phyloP scores from a whole-genome alignment of 2,113 vertebrate genomes.

The Thamnaconus septentrionalis region DNA sequence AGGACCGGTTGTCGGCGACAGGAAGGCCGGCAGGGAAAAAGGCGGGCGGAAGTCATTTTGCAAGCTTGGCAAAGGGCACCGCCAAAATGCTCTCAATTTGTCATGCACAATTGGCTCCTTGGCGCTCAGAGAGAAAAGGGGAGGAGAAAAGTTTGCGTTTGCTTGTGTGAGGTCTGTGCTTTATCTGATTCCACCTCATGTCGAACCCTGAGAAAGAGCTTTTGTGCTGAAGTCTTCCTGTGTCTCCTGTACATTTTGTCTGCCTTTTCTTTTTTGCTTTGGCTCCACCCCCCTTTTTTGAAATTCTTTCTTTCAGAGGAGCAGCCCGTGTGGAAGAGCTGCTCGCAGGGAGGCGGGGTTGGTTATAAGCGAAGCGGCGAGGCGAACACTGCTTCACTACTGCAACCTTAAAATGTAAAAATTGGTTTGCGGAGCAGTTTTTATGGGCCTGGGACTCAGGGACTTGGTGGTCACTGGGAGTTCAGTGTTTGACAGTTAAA shows the following conservation, averaged over 20 bases:
- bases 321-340: conserved; percentile 24
- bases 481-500: conserved; percentile 16
- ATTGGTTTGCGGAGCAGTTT: conserved; percentile 22
- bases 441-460: conserved; percentile 6
- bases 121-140: conserved; percentile 30
- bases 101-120: conserved; percentile 53
- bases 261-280: conserved; percentile 23
- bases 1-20: conserved; percentile 45
- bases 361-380: conserved; percentile 10
- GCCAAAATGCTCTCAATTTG: conserved; percentile 60
- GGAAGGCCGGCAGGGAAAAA: conserved; percentile 32
- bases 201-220: conserved; percentile 29
- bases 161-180: conserved; percentile 32
- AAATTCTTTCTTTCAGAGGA: conserved; percentile 16
- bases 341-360: conserved; percentile 6
- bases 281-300: conserved; percentile 4
- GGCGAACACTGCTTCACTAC: conserved; percentile 7
- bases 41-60: conserved; percentile 48
- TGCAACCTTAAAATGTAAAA: conserved; percentile 21
- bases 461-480: conserved; percentile 8
- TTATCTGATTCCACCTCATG: conserved; percentile 46
- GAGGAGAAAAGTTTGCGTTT: conserved; percentile 26
- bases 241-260: conserved; percentile 11
- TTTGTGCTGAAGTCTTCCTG: conserved; percentile 26
- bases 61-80: conserved; percentile 47